Percentiles rank a stretch among this genome's conserved stretches.
phyloP scores from a whole-genome alignment of 2,888 invertebrate species.

The Dusona sp. region DNA sequence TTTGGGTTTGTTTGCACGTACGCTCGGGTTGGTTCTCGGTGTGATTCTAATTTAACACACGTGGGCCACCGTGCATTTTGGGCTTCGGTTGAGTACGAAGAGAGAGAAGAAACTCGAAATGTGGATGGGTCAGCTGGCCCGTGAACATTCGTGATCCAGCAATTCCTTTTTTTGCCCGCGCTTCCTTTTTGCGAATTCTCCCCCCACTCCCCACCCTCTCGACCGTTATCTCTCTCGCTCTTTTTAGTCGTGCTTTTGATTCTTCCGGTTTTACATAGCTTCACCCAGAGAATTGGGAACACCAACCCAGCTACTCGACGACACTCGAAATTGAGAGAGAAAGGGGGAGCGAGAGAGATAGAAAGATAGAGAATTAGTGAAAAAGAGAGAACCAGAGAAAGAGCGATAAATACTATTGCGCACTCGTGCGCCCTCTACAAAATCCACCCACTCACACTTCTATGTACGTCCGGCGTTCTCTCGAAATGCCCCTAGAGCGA shows the following conservation, averaged over 20 bases:
- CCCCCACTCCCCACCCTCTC: not conserved
- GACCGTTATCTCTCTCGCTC: not conserved
- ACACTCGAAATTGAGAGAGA: constrained; percentile 43
- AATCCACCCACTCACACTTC: constrained; percentile 31
- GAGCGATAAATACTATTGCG: constrained; percentile 55
- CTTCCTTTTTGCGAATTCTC: not conserved
- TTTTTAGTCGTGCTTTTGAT: constrained; percentile 29
- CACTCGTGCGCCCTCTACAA: constrained; percentile 28
- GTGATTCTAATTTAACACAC: constrained; percentile 75
- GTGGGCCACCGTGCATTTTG: constrained; percentile 56
- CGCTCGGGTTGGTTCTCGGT: constrained; percentile 60
- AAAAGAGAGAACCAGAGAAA: constrained; percentile 13
- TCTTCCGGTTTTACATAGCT: constrained; percentile 48
- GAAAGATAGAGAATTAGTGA: not conserved
- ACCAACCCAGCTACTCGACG: constrained; percentile 41
- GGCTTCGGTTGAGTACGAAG: constrained; percentile 44
- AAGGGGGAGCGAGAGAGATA: not conserved
- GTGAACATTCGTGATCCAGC: constrained; percentile 36
- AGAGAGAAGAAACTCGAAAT: not conserved
- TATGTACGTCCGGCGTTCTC: constrained; percentile 29
- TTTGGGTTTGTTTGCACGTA: constrained; percentile 74
- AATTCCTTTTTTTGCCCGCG: not conserved
- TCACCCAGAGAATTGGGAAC: constrained; percentile 33
- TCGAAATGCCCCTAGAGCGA: constrained; percentile 36
- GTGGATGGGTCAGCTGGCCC: not conserved